A percentile compares a stretch with the other conserved stretches of the same genome.
Conservation (phyloP, 2,797 vertebrate genomes). For the Melanotaenia maccullochi region DNA sequence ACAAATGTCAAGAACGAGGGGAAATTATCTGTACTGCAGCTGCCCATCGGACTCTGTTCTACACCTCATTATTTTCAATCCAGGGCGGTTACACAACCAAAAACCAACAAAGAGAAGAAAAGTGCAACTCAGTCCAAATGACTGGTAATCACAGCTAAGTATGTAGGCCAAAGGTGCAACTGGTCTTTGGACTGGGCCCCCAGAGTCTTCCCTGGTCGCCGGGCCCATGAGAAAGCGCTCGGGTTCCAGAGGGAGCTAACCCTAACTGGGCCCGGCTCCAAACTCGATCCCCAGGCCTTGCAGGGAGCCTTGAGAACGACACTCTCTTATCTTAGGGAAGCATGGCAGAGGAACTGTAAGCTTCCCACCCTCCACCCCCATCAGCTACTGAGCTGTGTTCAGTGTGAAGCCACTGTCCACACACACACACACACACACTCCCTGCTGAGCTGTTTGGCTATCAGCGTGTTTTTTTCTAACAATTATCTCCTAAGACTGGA, state of each 20-base stretch:
- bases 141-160: slow-evolving; percentile 58
- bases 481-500: slow-evolving; percentile 11
- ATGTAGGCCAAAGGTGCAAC: slow-evolving; percentile 76
- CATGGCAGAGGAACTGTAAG: slow-evolving; percentile 77
- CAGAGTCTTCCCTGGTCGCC: slow-evolving; percentile 34
- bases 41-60: slow-evolving; percentile 18
- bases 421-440: slow-evolving; percentile 19
- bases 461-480: slow-evolving; percentile 15
- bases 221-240: slow-evolving; percentile 57
- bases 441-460: slow-evolving; percentile 10
- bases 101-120: slow-evolving; percentile 52
- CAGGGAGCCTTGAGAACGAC: slow-evolving; percentile 71
- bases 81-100: slow-evolving; percentile 55
- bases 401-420: slow-evolving; percentile 19
- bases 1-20: slow-evolving; percentile 10
- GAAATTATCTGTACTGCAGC: slow-evolving; percentile 34
- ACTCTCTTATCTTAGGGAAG: slow-evolving; percentile 83
- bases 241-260: slow-evolving; percentile 35
- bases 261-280: slow-evolving; percentile 66
- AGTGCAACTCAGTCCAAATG: slow-evolving; percentile 49
- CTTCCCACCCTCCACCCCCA: slow-evolving; percentile 70
- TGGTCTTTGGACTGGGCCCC: slow-evolving; percentile 29
- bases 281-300: slow-evolving; percentile 61
- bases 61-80: slow-evolving; percentile 47
- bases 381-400: slow-evolving; percentile 72